Evolutionary conservation across 2,113 vertebrate species (phyloP), one percentile per base, ranked within the genome.

Genomic region (Indicator maculatus): DNA sequence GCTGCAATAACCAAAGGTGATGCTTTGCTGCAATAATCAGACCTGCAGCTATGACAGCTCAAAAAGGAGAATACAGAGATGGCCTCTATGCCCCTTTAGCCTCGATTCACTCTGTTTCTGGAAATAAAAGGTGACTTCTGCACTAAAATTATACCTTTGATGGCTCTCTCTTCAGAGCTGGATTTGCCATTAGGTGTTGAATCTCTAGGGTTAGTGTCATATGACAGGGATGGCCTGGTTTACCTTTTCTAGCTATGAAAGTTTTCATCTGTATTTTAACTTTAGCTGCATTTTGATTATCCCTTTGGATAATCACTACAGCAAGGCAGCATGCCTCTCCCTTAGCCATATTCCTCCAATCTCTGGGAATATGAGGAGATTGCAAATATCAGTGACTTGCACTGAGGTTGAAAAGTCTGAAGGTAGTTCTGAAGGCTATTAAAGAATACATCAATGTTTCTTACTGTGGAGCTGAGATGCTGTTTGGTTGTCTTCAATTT

Each of bases 91-190:
- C 24, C 39, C 44, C 56, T 71, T 79, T 64, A 84, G 86, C 85
- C 80, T 88, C 69, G 73, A 92, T 75, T 93, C 28, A n/a, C 15
- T 67, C 50, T 44, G 11, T 67, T 6, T 44, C 15, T 60, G 41
- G 12, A 2, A 73, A 39, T 56, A 63, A 63, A 80, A 56, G 39
- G 16, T 2, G 0, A 39, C 19, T 91, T 88, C 38, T 70, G 44
- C 28, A 56, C 88, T 93, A 94, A 93, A 93, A 92, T 95, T 87
- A 92, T 65, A 41, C 21, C 78, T 80, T 63, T 77, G 53, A 80
- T 88, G 15, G 24, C 33, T 60, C 28, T 83, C 20, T 78, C 33
- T 77, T 91, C 83, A 86, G 47, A 81, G 18, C 11, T 58, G 30
- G 59, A 77, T 92, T 88, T 87, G 71, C 59, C 84, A 86, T 66